Base-by-base conservation (phyloP, 2,888 invertebrate species). In the Aleiodes leptofemur region DNA sequence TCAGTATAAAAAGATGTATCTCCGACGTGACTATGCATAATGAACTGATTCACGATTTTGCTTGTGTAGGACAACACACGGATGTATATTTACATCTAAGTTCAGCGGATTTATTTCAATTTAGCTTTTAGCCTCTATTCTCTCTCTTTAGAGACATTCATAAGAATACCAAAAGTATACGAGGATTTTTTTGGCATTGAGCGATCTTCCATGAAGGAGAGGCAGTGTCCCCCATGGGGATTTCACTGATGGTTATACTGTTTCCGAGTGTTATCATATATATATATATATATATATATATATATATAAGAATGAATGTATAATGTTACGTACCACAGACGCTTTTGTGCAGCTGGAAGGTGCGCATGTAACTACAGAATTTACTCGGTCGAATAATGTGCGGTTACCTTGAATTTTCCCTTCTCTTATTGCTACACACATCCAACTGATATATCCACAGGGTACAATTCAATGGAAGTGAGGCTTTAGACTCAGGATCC, bases 1-100 rank as follows among this genome's bases (percentile, higher is more conserved):
- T 53, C 69, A 29, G 16, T 9, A 69, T 14, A 56, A 76, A 74
- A 69, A 69, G 50, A 64, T 66, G 70, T 50, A 29, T 51, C 56
- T 68, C 29, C 1, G 50, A 55, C 77, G 77, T 77, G 77, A 77
- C 73, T 73, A 50, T 56, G 77, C 77, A 77, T 77, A 77, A 38
- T 50, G 23, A 43, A 57, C 5, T 55, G 34, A 50, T 23, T 16
- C 38, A 14, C 16, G 43, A 55, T 38, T 48, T 16, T 11, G 7
- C 43, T 14, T 4, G 14, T 23, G 57, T 43, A 43, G 34, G 70
- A 51, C 8, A 11, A 6, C 53, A 6, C 53, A 55, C n/a, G 16
- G 29, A 55, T 53, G 29, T 55, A 56, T 55, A 55, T 56, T 48
- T 57, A 53, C 70, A 57, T 43, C 56, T 38, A 34, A 70, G 70